phyloP scores from a whole-genome alignment of 2,113 vertebrate genomes.

The Gobius niger region DNA sequence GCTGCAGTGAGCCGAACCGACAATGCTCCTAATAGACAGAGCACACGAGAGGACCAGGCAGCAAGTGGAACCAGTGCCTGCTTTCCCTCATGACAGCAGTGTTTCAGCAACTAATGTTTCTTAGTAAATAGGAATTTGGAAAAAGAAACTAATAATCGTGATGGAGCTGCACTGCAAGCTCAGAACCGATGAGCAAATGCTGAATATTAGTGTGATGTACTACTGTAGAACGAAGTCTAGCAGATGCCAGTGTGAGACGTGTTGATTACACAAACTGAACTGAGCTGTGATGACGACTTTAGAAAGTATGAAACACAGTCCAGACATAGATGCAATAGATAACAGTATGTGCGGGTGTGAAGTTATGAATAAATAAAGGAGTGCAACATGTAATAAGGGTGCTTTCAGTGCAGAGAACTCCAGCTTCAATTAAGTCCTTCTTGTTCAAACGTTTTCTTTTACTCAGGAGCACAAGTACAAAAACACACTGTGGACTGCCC shows the following conservation, averaged over 20 bases:
- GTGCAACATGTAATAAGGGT: no score
- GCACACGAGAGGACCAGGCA: constrained; percentile 44
- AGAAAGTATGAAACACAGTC: not conserved
- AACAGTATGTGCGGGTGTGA: no score
- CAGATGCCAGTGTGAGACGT: not conserved
- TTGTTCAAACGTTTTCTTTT: no score
- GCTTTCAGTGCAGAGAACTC: no score
- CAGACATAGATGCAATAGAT: not conserved
- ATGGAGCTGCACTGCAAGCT: constrained; percentile 6
- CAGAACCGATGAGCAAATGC: not conserved
- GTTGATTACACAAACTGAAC: not conserved
- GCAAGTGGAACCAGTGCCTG: constrained; percentile 9
- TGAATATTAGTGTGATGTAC: not conserved
- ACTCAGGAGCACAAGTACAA: no score
- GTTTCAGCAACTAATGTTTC: not conserved
- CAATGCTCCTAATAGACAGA: constrained; percentile 69
- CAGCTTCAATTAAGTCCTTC: no score
- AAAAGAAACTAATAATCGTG: constrained; percentile 15
- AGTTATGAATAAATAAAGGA: no score
- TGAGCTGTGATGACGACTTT: not conserved
- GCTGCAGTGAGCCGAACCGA: constrained; percentile 56
- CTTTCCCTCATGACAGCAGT: not conserved
- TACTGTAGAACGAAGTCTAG: not conserved
- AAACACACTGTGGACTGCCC: no score
- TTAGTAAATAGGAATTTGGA: not conserved